Evolutionary conservation across 2,797 vertebrate genomes (phyloP).

Genomic region (Eleutherodactylus coqui): DNA sequence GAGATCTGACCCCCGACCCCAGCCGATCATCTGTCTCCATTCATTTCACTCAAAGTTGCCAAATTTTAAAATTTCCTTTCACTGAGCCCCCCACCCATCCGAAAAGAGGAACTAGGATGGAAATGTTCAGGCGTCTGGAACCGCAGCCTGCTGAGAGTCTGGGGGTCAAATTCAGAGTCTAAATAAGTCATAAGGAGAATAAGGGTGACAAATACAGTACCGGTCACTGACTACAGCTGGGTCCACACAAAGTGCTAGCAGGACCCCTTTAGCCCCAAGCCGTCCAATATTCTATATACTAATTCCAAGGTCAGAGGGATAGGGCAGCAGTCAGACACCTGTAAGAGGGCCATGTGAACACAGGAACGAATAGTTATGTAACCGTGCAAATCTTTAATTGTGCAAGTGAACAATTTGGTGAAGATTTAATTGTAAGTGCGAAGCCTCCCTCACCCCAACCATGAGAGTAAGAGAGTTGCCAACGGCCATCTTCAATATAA

Average conservation of each 20-base stretch:
- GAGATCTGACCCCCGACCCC: constrained; percentile 51
- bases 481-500: no score
- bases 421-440: no score
- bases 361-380: no score
- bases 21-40: constrained; percentile 50
- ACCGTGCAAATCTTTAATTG: no score
- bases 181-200: no score
- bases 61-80: constrained; percentile 50
- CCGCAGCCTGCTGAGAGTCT: neutral
- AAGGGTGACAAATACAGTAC: neutral
- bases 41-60: constrained; percentile 42
- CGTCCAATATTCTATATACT: no score
- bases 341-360: no score
- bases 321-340: neutral
- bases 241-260: neutral
- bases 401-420: no score
- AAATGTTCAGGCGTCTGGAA: neutral
- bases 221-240: neutral
- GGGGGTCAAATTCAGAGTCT: no score
- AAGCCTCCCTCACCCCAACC: no score
- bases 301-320: neutral
- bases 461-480: no score
- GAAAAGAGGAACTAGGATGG: neutral
- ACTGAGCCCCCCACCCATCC: constrained; percentile 35
- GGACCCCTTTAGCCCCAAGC: neutral